A percentile compares a stretch with the other conserved stretches of the same genome.
Evolutionary conservation across 2,113 vertebrate species (phyloP).

Genomic region (Acanthisitta chloris): DNA sequence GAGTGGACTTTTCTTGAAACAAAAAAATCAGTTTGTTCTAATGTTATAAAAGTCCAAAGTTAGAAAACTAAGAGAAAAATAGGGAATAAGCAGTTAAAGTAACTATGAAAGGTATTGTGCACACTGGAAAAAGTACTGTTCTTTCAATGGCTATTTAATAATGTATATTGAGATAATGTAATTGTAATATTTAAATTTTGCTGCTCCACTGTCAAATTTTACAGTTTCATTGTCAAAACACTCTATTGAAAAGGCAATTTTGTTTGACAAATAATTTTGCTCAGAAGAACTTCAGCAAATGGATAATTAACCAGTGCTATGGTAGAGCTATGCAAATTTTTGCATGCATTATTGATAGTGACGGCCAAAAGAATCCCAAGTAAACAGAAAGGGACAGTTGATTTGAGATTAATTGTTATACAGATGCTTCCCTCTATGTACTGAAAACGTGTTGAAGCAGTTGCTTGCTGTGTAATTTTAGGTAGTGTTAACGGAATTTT

Average conservation of each 20-base stretch:
- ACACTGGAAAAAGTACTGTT: not conserved
- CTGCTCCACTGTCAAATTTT: not conserved
- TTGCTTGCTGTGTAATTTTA: not conserved
- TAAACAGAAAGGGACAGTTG: not conserved
- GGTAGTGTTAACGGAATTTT: not conserved
- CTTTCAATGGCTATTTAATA: not conserved
- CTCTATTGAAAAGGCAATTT: not conserved
- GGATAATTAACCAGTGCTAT: not conserved
- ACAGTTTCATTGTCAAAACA: not conserved
- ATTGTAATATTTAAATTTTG: not conserved
- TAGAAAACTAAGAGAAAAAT: not conserved
- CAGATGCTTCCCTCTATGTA: not conserved
- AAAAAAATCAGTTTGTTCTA: not conserved
- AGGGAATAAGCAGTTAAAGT: not conserved
- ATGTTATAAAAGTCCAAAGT: not conserved
- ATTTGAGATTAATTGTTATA: not conserved
- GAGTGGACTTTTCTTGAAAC: not conserved
- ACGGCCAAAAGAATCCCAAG: not conserved
- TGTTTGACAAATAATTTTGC: not conserved
- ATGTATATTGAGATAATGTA: not conserved
- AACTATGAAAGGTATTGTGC: not conserved
- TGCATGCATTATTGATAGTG: not conserved
- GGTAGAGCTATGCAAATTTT: not conserved
- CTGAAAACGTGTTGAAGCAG: not conserved
- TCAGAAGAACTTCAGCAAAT: not conserved